These are phyloP conservation scores for Acanthaster planci DNA, from an alignment of 35 echinoderm and acorn worm species.

Conservation along the genomic window DNA sequence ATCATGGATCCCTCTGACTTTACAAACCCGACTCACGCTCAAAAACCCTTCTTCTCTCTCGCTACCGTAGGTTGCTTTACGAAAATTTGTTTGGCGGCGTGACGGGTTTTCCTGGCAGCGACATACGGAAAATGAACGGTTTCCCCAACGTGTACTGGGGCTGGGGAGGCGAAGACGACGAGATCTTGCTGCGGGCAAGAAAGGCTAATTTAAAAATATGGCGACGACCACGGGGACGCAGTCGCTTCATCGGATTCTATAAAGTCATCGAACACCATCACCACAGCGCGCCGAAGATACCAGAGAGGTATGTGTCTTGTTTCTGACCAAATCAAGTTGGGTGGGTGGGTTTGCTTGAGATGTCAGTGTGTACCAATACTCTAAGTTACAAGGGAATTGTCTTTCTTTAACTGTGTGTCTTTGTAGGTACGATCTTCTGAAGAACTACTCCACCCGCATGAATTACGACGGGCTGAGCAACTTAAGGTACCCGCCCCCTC, in stretches of 20 bases:
- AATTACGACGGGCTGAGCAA: no score
- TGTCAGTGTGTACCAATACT: no score
- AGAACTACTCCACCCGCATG: no score
- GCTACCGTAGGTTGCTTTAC: conserved; percentile 36
- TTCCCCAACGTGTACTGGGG: conserved; percentile 86
- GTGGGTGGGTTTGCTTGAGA: no score
- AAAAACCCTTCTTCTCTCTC: no score
- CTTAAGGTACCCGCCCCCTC: no score
- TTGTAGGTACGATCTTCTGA: no score
- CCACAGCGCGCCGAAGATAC: conserved; percentile 47
- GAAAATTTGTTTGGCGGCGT: conserved; percentile 54
- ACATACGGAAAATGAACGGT: conserved; percentile 64
- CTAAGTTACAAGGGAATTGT: no score
- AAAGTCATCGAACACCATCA: conserved; percentile 73
- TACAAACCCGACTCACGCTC: no score
- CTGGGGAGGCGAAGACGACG: conserved; percentile 84
- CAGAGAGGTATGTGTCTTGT: conserved; percentile 39
- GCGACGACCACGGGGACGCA: background rate
- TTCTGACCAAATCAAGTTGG: no score
- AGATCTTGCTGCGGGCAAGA: conserved; percentile 43
- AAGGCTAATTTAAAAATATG: conserved; percentile 3
- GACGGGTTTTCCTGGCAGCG: conserved; percentile 50
- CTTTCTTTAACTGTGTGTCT: no score
- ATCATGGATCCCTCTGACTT: no score
- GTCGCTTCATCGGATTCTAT: conserved; percentile 45